A percentile compares a stretch with the other conserved stretches of the same genome.
phyloP scores from a whole-genome alignment of 2,888 invertebrate species.

The Dascillus cervinus region DNA sequence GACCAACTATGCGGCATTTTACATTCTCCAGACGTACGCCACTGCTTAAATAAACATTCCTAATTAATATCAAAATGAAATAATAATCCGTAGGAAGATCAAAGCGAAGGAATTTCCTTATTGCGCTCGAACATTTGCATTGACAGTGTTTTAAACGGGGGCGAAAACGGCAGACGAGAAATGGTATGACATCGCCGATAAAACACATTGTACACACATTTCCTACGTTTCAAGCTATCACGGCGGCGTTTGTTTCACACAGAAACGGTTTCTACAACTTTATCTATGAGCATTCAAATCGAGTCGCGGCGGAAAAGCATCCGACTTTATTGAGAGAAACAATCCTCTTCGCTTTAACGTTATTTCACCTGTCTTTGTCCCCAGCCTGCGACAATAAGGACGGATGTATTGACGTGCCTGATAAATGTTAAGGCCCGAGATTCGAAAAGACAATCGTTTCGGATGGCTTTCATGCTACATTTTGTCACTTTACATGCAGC shows the following conservation, averaged over 20 bases:
- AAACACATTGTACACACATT: constrained; percentile 22
- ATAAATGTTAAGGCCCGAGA: neutral
- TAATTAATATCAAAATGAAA: neutral
- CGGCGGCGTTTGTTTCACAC: constrained; percentile 17
- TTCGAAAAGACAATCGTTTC: no score
- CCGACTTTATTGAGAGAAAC: constrained; percentile 14
- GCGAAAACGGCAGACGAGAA: constrained; percentile 9
- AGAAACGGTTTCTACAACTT: constrained; percentile 19
- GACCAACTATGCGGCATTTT: no score
- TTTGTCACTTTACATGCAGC: no score
- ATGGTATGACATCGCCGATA: constrained; percentile 18
- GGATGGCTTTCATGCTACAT: no score
- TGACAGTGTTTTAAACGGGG: no score
- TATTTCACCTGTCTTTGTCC: constrained; percentile 4
- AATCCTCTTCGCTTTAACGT: constrained; percentile 13
- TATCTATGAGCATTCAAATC: constrained; percentile 24
- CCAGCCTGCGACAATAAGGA: neutral
- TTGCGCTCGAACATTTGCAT: no score
- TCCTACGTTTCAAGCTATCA: constrained; percentile 22
- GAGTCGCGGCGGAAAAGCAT: constrained; percentile 20
- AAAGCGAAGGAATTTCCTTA: constrained; percentile 10
- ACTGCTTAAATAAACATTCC: no score
- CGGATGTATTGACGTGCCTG: neutral
- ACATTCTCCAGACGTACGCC: no score
- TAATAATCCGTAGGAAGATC: neutral